Base-by-base conservation (phyloP, 1,140 invertebrate species). In the Drosophila albomicans region DNA sequence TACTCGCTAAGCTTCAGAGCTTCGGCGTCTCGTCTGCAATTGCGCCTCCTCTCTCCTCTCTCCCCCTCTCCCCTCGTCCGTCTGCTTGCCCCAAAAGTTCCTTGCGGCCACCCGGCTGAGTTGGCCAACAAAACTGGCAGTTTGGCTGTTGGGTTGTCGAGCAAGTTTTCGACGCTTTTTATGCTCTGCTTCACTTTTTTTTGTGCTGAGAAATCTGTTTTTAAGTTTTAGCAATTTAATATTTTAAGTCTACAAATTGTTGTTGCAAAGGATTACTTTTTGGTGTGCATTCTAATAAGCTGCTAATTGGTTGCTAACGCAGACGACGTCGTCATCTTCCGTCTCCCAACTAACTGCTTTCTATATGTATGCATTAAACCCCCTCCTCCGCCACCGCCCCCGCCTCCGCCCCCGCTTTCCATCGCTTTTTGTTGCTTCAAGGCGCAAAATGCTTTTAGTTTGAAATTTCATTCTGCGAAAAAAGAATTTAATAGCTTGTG, bases 171-270 rank as follows among this genome's bases (percentile, higher is more conserved):
- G 52, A 20, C 25, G 65, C 48, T 51, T 57, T 65, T 30, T 49
- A 43, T 48, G 15, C 8, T 20, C 41, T 51, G 73, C 6, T 57
- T 20, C 54, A 57, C 54, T 57, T 46, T 20, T 32, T 38, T 75
- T 61, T 81, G 7, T 68, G 81, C 81, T 81, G 85, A 84, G 81
- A 89, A 88, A 89, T 88, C 85, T 89, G 81, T 89, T 85, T 85
- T 85, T 73, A 89, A 89, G 86, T 89, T 89, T 89, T 54, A 89
- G 85, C 85, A 89, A 89, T 89, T 89, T 89, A 89, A 89, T 89
- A 89, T 89, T 89, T 89, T 89, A 89, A 89, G 86, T 90, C 85
- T 70, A 89, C 85, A 89, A 82, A 89, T 81, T 85, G 85, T 89
- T 88, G 85, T 69, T 80, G 86, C 65, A 80, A 62, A 65, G 86